A percentile compares a stretch with the other conserved stretches of the same genome.
These are phyloP conservation scores for Leucopternis melanops DNA, from an alignment of 2,113 vertebrate species.

Conservation along the genomic window DNA sequence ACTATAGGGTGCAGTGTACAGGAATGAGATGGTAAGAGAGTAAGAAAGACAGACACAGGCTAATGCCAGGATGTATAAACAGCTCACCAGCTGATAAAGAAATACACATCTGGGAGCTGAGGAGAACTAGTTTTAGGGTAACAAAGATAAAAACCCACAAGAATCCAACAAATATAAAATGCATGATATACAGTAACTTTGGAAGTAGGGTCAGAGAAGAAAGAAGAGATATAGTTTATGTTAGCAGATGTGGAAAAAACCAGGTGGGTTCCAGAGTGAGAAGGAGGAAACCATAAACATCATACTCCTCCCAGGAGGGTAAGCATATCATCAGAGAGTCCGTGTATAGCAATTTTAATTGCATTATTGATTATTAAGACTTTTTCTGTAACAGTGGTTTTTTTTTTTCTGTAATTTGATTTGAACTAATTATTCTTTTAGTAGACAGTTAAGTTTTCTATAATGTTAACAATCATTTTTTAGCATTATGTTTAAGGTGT, in stretches of 20 bases:
- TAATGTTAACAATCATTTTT: not conserved
- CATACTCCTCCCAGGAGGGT: not conserved
- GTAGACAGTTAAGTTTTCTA: not conserved
- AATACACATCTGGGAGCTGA: not conserved
- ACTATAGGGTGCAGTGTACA: not conserved
- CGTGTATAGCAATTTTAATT: not conserved
- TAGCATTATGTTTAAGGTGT: not conserved
- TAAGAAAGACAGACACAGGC: not conserved
- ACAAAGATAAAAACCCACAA: not conserved
- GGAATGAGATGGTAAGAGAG: not conserved
- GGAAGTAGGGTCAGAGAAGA: not conserved
- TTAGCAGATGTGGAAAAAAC: not conserved
- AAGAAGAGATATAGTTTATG: not conserved
- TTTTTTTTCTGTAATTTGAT: not conserved
- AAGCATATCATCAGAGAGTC: not conserved
- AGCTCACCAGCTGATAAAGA: not conserved
- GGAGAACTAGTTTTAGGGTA: not conserved
- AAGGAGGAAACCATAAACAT: not conserved
- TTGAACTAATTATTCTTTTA: not conserved
- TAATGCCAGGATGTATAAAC: not conserved
- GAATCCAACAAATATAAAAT: not conserved
- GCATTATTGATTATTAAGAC: not conserved
- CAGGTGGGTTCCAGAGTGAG: not conserved
- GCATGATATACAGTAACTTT: not conserved
- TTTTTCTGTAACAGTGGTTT: not conserved